Evolutionary conservation across 1,140 invertebrate species (phyloP).

Genomic region (Paracyclopina nana): DNA sequence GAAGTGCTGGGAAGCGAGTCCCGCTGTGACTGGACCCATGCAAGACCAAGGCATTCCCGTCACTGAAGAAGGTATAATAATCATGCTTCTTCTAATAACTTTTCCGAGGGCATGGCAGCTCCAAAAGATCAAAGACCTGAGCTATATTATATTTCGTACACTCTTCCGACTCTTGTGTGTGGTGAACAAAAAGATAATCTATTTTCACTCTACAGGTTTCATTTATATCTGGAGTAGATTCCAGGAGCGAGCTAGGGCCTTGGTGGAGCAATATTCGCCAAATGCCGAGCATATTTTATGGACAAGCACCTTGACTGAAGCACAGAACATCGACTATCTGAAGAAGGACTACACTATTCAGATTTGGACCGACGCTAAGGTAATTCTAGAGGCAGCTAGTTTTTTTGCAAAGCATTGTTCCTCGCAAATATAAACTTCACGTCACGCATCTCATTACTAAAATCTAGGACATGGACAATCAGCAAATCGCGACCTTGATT

Average conservation of each 20-base stretch:
- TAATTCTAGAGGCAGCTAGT: neutral
- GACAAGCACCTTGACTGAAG: slow-evolving; percentile 53
- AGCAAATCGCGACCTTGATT: slow-evolving; percentile 36
- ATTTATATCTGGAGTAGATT: neutral
- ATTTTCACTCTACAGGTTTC: neutral
- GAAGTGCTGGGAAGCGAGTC: too few relatives aligned
- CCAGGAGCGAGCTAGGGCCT: neutral
- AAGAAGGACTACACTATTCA: slow-evolving; percentile 50
- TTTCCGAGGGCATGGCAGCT: too few relatives aligned
- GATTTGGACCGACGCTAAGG: slow-evolving; percentile 18
- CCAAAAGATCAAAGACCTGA: too few relatives aligned
- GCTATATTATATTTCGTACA: too few relatives aligned
- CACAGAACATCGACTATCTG: slow-evolving; percentile 41
- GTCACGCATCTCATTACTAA: neutral
- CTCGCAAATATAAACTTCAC: neutral
- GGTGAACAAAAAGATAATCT: neutral
- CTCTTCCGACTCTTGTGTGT: too few relatives aligned
- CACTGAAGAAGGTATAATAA: too few relatives aligned
- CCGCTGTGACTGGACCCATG: too few relatives aligned
- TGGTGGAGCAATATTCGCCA: neutral
- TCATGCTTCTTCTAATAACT: too few relatives aligned
- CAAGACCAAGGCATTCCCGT: too few relatives aligned
- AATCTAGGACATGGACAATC: slow-evolving; percentile 26
- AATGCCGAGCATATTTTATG: slow-evolving; percentile 36
- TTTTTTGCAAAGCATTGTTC: neutral